Evolutionary conservation across 2,888 invertebrate species (phyloP).

Genomic region (Philonicus albiceps): DNA sequence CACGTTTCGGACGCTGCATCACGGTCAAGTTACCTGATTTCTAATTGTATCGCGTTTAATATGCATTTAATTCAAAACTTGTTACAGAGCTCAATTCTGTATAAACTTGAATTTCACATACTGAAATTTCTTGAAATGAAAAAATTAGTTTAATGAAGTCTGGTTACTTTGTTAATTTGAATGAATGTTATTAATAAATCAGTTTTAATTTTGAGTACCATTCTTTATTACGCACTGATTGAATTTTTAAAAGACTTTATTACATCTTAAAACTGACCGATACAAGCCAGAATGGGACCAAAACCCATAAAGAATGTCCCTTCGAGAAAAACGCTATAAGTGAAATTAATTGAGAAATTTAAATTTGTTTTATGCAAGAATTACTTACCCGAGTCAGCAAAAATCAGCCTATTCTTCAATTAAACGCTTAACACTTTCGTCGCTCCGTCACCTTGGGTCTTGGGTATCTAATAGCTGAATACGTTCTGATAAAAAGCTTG

Average conservation of each 20-base stretch:
- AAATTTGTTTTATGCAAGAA: no score
- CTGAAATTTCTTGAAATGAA: not conserved
- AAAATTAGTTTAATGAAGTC: not conserved
- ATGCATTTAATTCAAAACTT: not conserved
- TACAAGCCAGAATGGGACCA: no score
- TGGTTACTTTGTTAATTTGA: not conserved
- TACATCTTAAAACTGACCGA: no score
- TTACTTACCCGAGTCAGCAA: no score
- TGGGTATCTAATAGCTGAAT: no score
- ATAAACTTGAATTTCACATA: not conserved
- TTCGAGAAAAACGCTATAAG: no score
- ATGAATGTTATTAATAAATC: not conserved
- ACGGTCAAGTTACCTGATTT: not conserved
- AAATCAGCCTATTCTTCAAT: no score
- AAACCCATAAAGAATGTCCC: no score
- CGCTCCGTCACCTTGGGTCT: no score
- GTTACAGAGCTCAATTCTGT: not conserved
- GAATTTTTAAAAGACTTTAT: not conserved
- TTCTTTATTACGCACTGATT: not conserved
- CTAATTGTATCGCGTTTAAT: not conserved
- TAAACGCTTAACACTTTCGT: no score
- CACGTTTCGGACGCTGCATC: slow-evolving; percentile 5
- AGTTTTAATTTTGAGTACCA: not conserved
- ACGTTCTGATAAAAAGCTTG: no score
- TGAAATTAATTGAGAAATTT: no score